Base-by-base conservation (phyloP, 2,113 vertebrate species). In the Phoxinus phoxinus region DNA sequence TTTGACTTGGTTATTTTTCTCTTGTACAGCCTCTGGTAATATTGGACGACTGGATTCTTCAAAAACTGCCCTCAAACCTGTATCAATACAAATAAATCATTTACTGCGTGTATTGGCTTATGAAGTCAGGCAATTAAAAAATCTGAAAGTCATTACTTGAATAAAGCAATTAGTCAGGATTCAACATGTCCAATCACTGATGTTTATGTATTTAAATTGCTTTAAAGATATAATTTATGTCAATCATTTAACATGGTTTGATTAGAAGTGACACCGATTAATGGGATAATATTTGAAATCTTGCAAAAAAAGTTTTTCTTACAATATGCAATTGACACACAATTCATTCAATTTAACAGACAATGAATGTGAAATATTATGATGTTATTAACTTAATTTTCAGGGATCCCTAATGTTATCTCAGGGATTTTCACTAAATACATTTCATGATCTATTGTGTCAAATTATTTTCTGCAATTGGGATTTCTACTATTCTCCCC, bases 41-140 rank as follows among this genome's bases (percentile, higher is more conserved):
- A 85, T 83, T 56, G 37, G 41, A 73, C 46, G 41, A 9, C 51
- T 73, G 72, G 71, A 88, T 63, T 63, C 73, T 72, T 65, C 87
- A 51, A 25, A 32, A 75, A n/a, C 58, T 19, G 11, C 19, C 79
- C 72, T 41, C 6, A 9, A 74, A 21, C 71, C 71, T 53, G 46
- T 10, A 30, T 41, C 1, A 27, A 27, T 13, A 17, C 37, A 79
- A 35, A 48, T 61, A 15, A 63, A 12, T 21, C 2, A 46, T n/a
- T 25, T 41, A 37, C 32, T 80, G 37, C 41, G 11, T 41, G 21
- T n/a, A 37, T 10, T 59, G 9, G 58, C 58, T 44, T 44, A 35
- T 58, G 48, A 77, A 35, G 5, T 78, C 21, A 78, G 17, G 6
- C 53, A 23, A 11, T 76, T 10, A 53, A 56, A 7, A 2, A 19